Conservation (phyloP, 2,113 vertebrate species). For the Pseudorhombus dupliciocellatus region DNA sequence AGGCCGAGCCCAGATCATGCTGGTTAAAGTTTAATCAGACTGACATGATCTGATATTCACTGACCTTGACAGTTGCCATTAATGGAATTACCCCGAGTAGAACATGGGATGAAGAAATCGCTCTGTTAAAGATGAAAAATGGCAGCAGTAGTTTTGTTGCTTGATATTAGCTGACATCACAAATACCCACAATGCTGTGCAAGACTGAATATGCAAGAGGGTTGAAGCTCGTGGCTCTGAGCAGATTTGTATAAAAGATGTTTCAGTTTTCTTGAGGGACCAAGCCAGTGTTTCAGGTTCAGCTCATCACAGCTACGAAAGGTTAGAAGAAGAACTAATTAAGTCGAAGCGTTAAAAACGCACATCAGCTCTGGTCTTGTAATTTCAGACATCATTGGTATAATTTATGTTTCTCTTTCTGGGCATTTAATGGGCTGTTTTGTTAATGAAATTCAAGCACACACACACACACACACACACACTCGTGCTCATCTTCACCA, state of each 20-base stretch:
- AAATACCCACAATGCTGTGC: not conserved
- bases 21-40: conserved; percentile 27
- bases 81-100: conserved; percentile 12
- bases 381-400: conserved; percentile 68
- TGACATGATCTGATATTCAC: conserved; percentile 3
- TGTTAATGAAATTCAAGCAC: conserved; percentile 65
- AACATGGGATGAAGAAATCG: conserved; percentile 9
- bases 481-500: conserved; percentile 13
- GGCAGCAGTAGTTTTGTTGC: not conserved
- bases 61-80: conserved; percentile 4
- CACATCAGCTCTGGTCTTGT: conserved; percentile 61
- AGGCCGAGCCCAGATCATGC: not conserved
- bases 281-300: not conserved
- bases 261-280: conserved; percentile 16
- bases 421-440: conserved; percentile 51
- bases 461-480: conserved; percentile 14
- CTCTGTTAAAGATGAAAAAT: conserved; percentile 3
- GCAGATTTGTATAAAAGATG: not conserved
- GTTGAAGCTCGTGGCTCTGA: conserved; percentile 10
- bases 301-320: conserved; percentile 28
- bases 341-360: conserved; percentile 64
- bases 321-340: conserved; percentile 66
- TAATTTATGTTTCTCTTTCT: conserved; percentile 40
- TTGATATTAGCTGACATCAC: not conserved
- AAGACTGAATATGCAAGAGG: not conserved